These are phyloP conservation scores for Seira musarum DNA, from an alignment of 2,888 invertebrate species.

Conservation along the genomic window DNA sequence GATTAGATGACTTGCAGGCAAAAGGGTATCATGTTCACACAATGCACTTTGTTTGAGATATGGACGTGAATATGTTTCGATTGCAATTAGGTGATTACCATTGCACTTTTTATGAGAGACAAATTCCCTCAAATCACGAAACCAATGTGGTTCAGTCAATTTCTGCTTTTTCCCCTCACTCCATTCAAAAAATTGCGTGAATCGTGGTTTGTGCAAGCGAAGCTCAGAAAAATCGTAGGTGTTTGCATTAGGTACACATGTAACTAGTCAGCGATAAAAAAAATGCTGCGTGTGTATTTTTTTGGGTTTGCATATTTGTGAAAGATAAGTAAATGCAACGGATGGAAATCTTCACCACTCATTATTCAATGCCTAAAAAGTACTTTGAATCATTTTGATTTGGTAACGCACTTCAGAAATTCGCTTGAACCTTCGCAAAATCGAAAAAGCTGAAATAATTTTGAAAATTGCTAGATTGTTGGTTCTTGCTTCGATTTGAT, in stretches of 20 bases:
- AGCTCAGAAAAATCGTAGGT: conserved; percentile 2
- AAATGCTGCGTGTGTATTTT: background rate
- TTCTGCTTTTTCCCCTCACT: too few species aligned
- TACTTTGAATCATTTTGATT: too few species aligned
- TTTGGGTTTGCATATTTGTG: conserved; percentile 4
- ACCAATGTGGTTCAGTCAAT: too few species aligned
- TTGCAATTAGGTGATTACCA: conserved; percentile 33
- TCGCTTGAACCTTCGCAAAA: background rate
- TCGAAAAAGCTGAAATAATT: background rate
- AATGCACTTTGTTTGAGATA: conserved; percentile 15
- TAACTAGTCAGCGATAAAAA: background rate
- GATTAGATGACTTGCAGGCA: conserved; percentile 29
- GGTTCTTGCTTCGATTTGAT: background rate
- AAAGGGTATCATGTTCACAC: conserved; percentile 2
- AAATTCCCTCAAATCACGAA: conserved; percentile 42
- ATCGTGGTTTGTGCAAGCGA: background rate
- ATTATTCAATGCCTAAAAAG: background rate
- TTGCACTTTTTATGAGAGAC: conserved; percentile 22
- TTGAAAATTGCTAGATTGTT: background rate
- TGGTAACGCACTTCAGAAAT: background rate
- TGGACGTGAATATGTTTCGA: conserved; percentile 37
- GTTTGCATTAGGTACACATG: background rate
- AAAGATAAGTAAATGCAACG: too few species aligned
- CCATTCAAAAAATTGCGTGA: background rate
- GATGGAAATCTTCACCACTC: too few species aligned